Evolutionary conservation across 2,797 vertebrate species (phyloP).

Genomic region (Mastacembelus armatus): DNA sequence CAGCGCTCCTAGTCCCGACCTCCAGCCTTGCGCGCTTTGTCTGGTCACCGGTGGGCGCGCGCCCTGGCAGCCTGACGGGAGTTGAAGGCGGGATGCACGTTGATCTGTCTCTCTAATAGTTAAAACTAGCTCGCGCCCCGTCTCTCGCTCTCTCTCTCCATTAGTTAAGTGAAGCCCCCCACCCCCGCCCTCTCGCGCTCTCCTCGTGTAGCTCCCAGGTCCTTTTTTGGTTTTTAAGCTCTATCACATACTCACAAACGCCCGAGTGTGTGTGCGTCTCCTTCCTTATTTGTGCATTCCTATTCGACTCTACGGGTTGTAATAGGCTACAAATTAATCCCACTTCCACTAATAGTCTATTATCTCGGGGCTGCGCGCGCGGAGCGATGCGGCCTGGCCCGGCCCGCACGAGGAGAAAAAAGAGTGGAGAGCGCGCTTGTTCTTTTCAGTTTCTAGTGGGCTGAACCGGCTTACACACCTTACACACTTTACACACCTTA

Average conservation of each 20-base stretch:
- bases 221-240: slow-evolving; percentile 74
- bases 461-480: neutral
- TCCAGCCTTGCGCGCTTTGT: slow-evolving; percentile 49
- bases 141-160: slow-evolving; percentile 19
- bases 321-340: slow-evolving; percentile 94
- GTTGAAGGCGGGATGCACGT: slow-evolving; percentile 66
- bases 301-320: slow-evolving; percentile 83
- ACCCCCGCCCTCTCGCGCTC: neutral
- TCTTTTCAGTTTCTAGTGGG: neutral
- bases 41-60: slow-evolving; percentile 54
- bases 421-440: neutral
- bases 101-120: slow-evolving; percentile 44
- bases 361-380: slow-evolving; percentile 79
- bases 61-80: slow-evolving; percentile 60
- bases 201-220: slow-evolving; percentile 52
- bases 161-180: slow-evolving; percentile 50
- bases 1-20: slow-evolving; percentile 36
- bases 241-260: slow-evolving; percentile 20
- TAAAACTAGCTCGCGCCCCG: slow-evolving; percentile 9
- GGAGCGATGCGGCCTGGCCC: slow-evolving; percentile 60
- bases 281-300: slow-evolving; percentile 86
- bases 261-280: slow-evolving; percentile 4
- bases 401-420: slow-evolving; percentile 62
- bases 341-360: slow-evolving; percentile 86
- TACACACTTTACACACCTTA: neutral